Percentiles rank a stretch among this genome's conserved stretches.
phyloP scores from a whole-genome alignment of 2,797 vertebrate species.

The Pristis pectinata region DNA sequence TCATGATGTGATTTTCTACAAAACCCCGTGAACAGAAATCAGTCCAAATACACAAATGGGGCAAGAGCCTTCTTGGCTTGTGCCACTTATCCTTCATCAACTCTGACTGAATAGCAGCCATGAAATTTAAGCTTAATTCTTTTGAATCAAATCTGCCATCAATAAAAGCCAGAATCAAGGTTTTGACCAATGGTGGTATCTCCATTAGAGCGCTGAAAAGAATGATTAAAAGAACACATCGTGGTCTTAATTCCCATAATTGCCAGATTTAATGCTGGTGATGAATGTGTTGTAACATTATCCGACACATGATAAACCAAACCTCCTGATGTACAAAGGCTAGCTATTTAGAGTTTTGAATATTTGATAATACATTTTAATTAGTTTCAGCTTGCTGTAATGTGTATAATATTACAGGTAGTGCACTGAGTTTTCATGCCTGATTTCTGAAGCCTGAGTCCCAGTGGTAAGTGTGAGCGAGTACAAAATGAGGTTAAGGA shows the following conservation, averaged over 20 bases:
- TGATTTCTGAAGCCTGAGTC: slow-evolving; percentile 7
- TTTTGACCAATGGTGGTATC: background rate
- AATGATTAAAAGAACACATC: background rate
- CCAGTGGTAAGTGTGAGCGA: background rate
- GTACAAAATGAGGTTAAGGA: background rate
- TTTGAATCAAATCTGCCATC: background rate
- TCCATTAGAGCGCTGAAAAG: background rate
- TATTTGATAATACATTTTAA: slow-evolving; percentile 18
- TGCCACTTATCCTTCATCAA: background rate
- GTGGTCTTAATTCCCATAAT: background rate
- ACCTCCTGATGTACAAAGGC: background rate
- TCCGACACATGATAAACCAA: background rate
- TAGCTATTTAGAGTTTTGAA: background rate
- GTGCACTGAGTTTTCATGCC: background rate
- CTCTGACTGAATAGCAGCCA: background rate
- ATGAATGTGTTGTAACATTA: background rate
- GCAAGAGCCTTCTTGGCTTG: background rate
- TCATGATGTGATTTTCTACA: background rate
- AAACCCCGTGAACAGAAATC: background rate
- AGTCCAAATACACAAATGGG: background rate
- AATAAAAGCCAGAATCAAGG: background rate
- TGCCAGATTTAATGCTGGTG: background rate
- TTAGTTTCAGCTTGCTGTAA: background rate
- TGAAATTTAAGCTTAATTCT: background rate
- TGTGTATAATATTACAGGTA: background rate